phyloP scores from a whole-genome alignment of 64 coral and sea anemone species.

The Dendronephthya gigantea region DNA sequence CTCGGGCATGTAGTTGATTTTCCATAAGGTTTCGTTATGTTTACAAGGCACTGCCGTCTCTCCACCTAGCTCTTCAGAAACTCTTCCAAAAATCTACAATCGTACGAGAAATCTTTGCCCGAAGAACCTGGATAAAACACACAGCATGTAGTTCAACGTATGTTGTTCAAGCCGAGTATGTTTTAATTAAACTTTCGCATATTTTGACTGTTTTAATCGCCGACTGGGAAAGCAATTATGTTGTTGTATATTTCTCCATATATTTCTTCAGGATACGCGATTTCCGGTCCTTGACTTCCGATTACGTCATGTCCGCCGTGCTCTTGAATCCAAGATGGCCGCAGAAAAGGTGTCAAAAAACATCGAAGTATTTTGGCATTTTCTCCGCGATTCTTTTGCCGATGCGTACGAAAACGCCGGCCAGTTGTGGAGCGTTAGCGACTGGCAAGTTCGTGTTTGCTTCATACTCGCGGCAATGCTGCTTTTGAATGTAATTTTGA shows the following conservation, averaged over 20 bases:
- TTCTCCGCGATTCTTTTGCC: not conserved
- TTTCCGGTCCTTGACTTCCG: not conserved
- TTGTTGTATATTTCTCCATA: not conserved
- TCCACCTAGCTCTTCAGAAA: not conserved
- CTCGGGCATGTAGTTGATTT: slow-evolving; percentile 69
- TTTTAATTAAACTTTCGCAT: not conserved
- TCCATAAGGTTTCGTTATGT: slow-evolving; percentile 65
- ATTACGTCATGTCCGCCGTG: not conserved
- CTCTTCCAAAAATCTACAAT: not conserved
- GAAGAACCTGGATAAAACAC: not conserved
- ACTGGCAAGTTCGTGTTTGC: slow-evolving; percentile 62
- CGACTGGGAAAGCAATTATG: not conserved
- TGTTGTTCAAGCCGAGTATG: not conserved
- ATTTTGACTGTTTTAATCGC: not conserved
- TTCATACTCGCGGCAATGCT: slow-evolving; percentile 36
- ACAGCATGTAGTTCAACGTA: not conserved
- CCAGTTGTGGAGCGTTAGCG: slow-evolving; percentile 28
- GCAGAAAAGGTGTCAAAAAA: not conserved
- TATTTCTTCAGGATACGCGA: not conserved
- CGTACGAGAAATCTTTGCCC: not conserved
- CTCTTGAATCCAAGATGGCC: not conserved
- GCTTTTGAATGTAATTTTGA: slow-evolving; percentile 49
- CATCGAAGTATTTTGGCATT: not conserved
- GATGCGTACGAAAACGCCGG: not conserved
- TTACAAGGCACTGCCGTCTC: not conserved